Evolutionary conservation across 2,113 vertebrate genomes (phyloP), one percentile per base, ranked within the genome.

Genomic region (Nycticryphes semicollaris): DNA sequence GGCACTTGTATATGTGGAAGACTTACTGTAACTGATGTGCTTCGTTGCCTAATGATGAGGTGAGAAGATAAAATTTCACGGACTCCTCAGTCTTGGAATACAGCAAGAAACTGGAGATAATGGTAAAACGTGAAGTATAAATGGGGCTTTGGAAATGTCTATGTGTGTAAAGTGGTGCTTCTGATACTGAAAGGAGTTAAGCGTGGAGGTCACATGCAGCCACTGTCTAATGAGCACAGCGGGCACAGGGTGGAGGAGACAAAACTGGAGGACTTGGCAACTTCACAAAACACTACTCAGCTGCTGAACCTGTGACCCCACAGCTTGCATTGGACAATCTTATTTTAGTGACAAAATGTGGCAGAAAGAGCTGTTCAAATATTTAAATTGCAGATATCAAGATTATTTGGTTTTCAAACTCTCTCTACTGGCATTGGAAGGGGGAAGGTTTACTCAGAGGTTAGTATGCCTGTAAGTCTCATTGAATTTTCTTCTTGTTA

Each of bases 161-260:
- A 14, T 0, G 0, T 0, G 1, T 21, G 15, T 25, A 70, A 27
- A 63, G 17, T 60, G 82, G 30, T 14, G 16, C 69, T 89, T 64
- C 48, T 54, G 50, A 35, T 20, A 20, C 43, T 54, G 53, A 11
- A 27, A 54, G 59, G n/a, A 22, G 13, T 66, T 62, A 86, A 66
- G n/a, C 1, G 1, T 86, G 59, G 31, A 63, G 35, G 21, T 85
- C 66, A 50, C 10, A 12, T 5, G 37, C 25, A 81, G 51, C 11
- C 7, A 6, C 69, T 48, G 45, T 45, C 63, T 94, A 60, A 54
- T 39, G 51, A 72, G 75, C 50, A 77, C 50, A 62, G 79, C 27
- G 14, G 68, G 72, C 28, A 41, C 19, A 18, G 64, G 12, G 41
- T 30, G 54, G 35, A 70, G 51, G 51, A 87, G 48, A 73, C 25